Conservation (phyloP, 2,113 vertebrate genomes). For the Abramis brama region DNA sequence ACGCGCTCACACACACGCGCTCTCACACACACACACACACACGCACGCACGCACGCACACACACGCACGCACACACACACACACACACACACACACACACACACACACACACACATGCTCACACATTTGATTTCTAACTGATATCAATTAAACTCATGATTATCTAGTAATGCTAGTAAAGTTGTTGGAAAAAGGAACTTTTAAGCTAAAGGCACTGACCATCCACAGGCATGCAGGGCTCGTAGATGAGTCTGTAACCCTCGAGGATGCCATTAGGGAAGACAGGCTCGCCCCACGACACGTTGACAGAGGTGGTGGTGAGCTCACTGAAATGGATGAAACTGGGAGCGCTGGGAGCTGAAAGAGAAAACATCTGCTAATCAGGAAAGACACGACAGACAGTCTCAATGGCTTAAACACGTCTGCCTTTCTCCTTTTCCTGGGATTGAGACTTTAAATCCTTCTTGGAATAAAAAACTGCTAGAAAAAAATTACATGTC, state of each 20-base stretch:
- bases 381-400: constrained; percentile 4
- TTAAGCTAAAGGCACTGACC: constrained; percentile 47
- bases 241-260: constrained; percentile 91
- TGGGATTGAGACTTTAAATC: neutral
- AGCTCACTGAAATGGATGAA: constrained; percentile 94
- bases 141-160: neutral
- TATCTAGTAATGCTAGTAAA: neutral
- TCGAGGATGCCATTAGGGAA: constrained; percentile 93
- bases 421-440: neutral
- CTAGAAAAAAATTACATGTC: neutral
- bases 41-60: too few species aligned
- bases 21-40: too few species aligned
- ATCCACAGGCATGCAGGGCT: constrained; percentile 84
- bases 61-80: too few species aligned
- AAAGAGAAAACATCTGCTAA: neutral
- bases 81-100: too few species aligned
- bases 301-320: constrained; percentile 96
- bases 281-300: constrained; percentile 91
- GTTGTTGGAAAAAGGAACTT: neutral
- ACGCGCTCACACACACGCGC: neutral
- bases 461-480: neutral
- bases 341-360: constrained; percentile 92
- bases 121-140: neutral
- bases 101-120: neutral
- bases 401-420: neutral